Percentiles rank a stretch among this genome's conserved stretches.
phyloP scores from a whole-genome alignment of 2,888 invertebrate genomes.

The Invenusta paracnida region DNA sequence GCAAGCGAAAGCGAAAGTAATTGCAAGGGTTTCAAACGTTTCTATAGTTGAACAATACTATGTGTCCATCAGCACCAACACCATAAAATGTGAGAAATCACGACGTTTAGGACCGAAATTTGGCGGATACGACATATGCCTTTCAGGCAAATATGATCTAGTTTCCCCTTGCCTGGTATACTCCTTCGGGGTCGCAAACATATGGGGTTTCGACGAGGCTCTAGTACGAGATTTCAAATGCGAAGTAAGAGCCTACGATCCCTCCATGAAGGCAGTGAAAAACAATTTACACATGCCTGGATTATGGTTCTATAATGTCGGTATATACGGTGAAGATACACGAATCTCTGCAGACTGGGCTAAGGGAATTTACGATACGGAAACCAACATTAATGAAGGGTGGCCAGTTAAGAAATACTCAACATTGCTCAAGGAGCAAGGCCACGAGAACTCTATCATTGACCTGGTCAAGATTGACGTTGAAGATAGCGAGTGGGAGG shows the following conservation, averaged over 20 bases:
- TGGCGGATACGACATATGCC: neutral
- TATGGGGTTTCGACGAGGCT: conserved; percentile 6
- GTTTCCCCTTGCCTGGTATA: neutral
- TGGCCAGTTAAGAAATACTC: neutral
- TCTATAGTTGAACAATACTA: too few relatives aligned
- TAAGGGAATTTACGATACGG: neutral
- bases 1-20: too few relatives aligned
- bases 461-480: conserved; percentile 24
- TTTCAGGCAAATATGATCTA: neutral
- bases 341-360: too few relatives aligned
- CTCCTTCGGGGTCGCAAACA: conserved; percentile 4
- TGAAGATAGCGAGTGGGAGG: conserved; percentile 1
- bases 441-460: neutral
- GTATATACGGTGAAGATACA: neutral
- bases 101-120: too few relatives aligned
- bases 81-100: too few relatives aligned
- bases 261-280: neutral
- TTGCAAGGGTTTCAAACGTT: too few relatives aligned
- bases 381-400: neutral
- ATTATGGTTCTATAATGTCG: neutral
- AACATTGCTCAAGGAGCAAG: neutral
- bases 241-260: neutral
- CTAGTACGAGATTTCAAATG: neutral
- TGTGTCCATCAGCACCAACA: too few relatives aligned
- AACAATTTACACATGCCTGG: neutral